Base-by-base conservation (phyloP, 2,113 vertebrate species). In the Pachyramphus minor region DNA sequence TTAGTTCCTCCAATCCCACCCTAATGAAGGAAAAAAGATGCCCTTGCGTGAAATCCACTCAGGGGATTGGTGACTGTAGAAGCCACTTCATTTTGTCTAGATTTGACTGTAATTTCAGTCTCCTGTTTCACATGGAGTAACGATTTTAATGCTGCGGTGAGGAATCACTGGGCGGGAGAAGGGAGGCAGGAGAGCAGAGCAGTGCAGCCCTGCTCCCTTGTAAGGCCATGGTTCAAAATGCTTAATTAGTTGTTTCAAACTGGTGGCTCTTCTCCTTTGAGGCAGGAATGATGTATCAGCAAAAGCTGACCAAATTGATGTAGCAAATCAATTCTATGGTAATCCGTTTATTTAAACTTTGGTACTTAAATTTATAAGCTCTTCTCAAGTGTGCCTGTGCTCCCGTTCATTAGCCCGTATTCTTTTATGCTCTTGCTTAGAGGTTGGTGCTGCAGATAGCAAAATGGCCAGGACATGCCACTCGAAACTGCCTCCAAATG, bases 331-430 rank as follows among this genome's bases (percentile, higher is more conserved):
- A 95, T 97, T 94, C 91, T 84, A 89, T 93, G 92, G 92, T 94
- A 95, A 97, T 97, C 95, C 67, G 53, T 97, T 97, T 97, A 97
- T 97, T 97, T 97, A 97, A 97, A 97, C 95, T 95, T 96, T 92
- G 91, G 75, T 97, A 89, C 93, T 97, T 97, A 97, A 97, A 97
- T 97, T 96, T 97, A 95, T 96, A 97, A 97, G 95, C 94, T 89
- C 93, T 95, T 82, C 87, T 96, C 86, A 86, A 96, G 96, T 78
- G 78, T 93, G 89, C 47, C 89, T 62, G 59, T 14, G 52, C 90
- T 88, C 87, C 79, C 0, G 10, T 95, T 97, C 95, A 94, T 97
- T 96, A 97, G 81, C 75, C 6, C 1, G 44, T 71, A 81, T 95
- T 96, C 89, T 96, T 97, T 72, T 78, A 85, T 87, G 80, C 91